Base-by-base conservation (phyloP, 1,140 invertebrate species). In the Apis florea region DNA sequence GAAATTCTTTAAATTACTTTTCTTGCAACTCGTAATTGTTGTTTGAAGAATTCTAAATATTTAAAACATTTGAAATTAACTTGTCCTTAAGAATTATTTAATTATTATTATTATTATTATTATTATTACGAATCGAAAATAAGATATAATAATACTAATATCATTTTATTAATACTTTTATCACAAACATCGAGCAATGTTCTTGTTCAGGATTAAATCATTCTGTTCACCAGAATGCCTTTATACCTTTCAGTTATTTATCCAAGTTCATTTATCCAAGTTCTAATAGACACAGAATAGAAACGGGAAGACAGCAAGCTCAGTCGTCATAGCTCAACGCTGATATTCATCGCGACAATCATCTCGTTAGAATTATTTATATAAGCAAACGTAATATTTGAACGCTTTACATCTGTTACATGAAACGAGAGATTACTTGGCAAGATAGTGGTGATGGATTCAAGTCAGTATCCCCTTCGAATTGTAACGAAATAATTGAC, bases 341-440 rank as follows among this genome's bases (percentile, higher is more conserved):
- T 26, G 73, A 82, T 82, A 82, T 56, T 24, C 56, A 82, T 82
- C 73, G 64, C 53, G 13, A 61, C 11, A 69, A 82, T 82, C 70
- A 69, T 58, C 66, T 82, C 61, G 83, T 78, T 82, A 71, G 61
- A 85, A 69, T 59, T 83, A 83, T 85, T 78, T 72, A 51, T 56
- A 85, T 78, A 67, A 68, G 56, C n/a, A 21, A 56, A 56, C 24
- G 47, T 74, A 61, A 74, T 24, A 12, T 71, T 71, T 71, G 56
- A 24, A 66, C 26, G 40, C 40, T 68, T 79, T 79, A 72, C 70
- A 80, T 74, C 70, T 82, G 69, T 84, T 84, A 56, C 75, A 82
- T 59, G 56, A 61, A 61, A 40, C 31, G 9, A 6, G 69, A 72
- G 64, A 77, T 84, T 31, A 19, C 15, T n/a, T 19, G 11, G 1